Evolutionary conservation across 2,113 vertebrate species (phyloP).

Genomic region (Amblyornis subalaris): DNA sequence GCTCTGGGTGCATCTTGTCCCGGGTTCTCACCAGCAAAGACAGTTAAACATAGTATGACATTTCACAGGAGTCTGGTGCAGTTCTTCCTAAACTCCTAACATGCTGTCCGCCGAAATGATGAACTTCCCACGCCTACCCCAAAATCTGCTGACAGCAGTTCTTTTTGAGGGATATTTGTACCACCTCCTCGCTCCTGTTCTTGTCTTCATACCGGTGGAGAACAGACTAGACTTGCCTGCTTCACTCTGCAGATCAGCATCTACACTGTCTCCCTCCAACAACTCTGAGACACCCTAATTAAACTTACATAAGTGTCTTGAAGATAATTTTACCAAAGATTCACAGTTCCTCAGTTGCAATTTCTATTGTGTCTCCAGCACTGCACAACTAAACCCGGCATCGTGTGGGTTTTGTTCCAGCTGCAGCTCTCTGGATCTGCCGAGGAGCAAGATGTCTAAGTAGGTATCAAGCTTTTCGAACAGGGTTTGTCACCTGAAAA

Average conservation of each 20-base stretch:
- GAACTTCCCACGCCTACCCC: constrained; percentile 3
- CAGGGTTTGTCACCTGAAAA: background rate
- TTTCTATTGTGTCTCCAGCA: background rate
- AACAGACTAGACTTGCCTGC: background rate
- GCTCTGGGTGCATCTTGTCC: background rate
- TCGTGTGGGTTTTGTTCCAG: background rate
- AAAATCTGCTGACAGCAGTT: constrained; percentile 2
- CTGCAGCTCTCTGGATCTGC: background rate
- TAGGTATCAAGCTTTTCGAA: background rate
- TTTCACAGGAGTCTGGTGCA: background rate
- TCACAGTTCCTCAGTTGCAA: background rate
- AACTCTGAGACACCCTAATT: background rate
- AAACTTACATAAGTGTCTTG: background rate
- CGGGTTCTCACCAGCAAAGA: background rate
- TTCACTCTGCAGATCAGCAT: background rate
- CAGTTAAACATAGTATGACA: background rate
- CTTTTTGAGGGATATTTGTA: constrained; percentile 1
- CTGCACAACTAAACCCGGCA: background rate
- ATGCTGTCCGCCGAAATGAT: background rate
- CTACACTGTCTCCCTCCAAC: background rate
- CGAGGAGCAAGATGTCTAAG: background rate
- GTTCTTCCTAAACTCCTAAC: background rate
- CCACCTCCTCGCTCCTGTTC: constrained; percentile 26
- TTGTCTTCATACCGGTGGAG: background rate
- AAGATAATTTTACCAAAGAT: background rate